These are phyloP conservation scores for Setophaga coronata DNA, from an alignment of 2,113 vertebrate species.

Conservation along the genomic window DNA sequence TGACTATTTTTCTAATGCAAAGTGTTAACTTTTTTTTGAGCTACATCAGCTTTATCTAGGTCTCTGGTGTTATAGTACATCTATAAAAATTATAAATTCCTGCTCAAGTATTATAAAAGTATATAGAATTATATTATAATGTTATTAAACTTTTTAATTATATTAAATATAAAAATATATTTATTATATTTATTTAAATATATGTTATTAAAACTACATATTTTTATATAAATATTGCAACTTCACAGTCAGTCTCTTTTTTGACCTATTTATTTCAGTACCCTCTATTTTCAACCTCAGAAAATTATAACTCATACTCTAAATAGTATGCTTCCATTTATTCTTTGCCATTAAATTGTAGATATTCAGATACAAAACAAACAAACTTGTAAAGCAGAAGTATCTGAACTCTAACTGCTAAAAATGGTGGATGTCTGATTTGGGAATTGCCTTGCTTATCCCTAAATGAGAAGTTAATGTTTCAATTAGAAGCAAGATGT, in stretches of 20 bases:
- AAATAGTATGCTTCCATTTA: not conserved
- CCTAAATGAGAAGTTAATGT: not conserved
- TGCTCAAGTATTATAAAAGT: not conserved
- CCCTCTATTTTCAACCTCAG: not conserved
- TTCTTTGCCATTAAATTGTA: not conserved
- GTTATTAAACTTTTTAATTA: not conserved
- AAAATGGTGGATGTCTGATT: not conserved
- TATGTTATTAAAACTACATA: not conserved
- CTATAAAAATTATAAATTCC: not conserved
- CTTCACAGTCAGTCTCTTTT: not conserved
- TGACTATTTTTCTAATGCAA: not conserved
- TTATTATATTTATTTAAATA: not conserved
- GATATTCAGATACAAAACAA: not conserved
- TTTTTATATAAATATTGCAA: not conserved
- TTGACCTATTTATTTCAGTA: not conserved
- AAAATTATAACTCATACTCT: not conserved
- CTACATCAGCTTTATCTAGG: not conserved
- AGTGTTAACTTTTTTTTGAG: not conserved
- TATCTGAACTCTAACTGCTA: not conserved
- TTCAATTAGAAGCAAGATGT: not conserved
- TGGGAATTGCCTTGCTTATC: slow-evolving; percentile 1
- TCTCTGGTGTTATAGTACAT: not conserved
- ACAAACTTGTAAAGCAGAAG: not conserved
- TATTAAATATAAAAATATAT: not conserved
- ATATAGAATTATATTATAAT: not conserved